Evolutionary conservation across 2,888 invertebrate genomes (phyloP).

Genomic region (Cerceris rybyensis): DNA sequence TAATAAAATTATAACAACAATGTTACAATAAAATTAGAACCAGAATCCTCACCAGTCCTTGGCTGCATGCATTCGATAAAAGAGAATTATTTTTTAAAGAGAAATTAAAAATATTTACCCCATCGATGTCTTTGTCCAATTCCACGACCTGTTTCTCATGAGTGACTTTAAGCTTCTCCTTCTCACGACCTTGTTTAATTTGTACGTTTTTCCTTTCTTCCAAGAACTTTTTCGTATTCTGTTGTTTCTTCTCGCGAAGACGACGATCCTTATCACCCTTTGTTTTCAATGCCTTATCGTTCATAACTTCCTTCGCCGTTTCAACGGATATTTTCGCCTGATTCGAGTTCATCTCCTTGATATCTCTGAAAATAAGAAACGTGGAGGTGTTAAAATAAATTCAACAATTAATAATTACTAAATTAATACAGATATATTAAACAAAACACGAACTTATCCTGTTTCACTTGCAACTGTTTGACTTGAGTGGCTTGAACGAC

Average conservation of each 20-base stretch:
- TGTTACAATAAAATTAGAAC: neutral
- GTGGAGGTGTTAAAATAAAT: neutral
- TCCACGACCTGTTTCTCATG: constrained; percentile 84
- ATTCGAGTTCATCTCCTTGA: constrained; percentile 85
- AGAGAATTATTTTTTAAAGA: neutral
- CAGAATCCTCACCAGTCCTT: neutral
- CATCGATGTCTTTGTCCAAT: constrained; percentile 81
- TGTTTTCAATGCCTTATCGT: constrained; percentile 86
- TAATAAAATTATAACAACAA: neutral
- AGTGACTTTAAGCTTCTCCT: constrained; percentile 84
- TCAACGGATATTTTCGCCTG: constrained; percentile 87
- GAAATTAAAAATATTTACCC: constrained; percentile 71
- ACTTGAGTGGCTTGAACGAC: constrained; percentile 83
- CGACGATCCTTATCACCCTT: constrained; percentile 87
- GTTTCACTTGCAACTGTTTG: constrained; percentile 84
- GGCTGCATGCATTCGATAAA: neutral
- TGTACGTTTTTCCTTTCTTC: constrained; percentile 84
- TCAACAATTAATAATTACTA: neutral
- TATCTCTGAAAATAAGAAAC: constrained; percentile 81
- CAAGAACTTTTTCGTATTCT: constrained; percentile 86
- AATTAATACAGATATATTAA: neutral
- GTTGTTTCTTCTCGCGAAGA: constrained; percentile 85
- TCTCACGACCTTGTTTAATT: constrained; percentile 84
- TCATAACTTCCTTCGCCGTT: constrained; percentile 85
- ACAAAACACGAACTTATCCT: constrained; percentile 82